Evolutionary conservation across 2,797 vertebrate genomes (phyloP).

Genomic region (Euthynnus affinis): DNA sequence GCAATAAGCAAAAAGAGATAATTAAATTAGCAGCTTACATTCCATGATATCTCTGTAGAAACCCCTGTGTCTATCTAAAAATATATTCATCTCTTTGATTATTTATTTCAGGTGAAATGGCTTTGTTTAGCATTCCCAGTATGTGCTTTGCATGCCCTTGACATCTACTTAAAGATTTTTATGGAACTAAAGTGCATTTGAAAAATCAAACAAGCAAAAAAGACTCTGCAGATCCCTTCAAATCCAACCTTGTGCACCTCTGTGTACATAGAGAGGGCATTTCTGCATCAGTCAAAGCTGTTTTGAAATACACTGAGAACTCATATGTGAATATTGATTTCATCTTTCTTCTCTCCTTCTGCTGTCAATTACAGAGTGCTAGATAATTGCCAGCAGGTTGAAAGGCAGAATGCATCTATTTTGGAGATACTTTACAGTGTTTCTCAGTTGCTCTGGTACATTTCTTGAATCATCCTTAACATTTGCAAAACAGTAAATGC

Average conservation of each 20-base stretch:
- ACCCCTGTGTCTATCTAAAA: not conserved
- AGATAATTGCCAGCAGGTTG: conserved; percentile 73
- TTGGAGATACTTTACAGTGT: conserved; percentile 53
- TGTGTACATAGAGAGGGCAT: conserved; percentile 43
- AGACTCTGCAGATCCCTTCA: conserved; percentile 30
- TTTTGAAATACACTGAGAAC: conserved; percentile 66
- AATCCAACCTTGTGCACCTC: conserved; percentile 52
- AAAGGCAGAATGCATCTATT: conserved; percentile 70
- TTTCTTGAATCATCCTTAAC: too few relatives aligned
- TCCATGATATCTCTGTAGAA: not conserved
- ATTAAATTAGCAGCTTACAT: not conserved
- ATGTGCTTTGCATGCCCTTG: conserved; percentile 31
- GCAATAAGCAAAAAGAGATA: not conserved
- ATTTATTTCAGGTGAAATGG: conserved; percentile 20
- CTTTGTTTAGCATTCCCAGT: conserved; percentile 23
- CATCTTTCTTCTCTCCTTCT: conserved; percentile 48
- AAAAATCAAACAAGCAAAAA: conserved; percentile 31
- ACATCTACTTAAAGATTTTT: conserved; percentile 37
- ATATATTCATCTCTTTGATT: not conserved
- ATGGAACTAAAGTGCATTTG: conserved; percentile 16
- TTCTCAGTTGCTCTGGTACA: too few relatives aligned
- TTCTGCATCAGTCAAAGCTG: conserved; percentile 57
- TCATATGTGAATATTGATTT: conserved; percentile 80
- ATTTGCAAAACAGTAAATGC: too few relatives aligned
- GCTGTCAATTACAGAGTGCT: conserved; percentile 71